Conservation (phyloP, 2,797 vertebrate genomes). For the Echeneis naucrates region DNA sequence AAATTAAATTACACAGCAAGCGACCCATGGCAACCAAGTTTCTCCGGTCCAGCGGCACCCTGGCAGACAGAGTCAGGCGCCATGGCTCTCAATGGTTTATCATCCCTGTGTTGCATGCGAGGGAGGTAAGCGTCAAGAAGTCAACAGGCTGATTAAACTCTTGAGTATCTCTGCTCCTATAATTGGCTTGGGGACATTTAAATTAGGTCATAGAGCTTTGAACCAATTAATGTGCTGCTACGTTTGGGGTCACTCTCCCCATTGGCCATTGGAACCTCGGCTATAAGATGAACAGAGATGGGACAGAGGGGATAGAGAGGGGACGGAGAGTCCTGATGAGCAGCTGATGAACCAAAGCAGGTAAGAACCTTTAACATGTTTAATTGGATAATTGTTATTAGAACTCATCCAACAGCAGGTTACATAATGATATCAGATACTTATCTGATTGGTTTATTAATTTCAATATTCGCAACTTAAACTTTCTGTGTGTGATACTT, state of each 20-base stretch:
- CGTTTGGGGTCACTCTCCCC: constrained; percentile 9
- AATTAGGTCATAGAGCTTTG: not conserved
- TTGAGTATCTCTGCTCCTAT: constrained; percentile 1
- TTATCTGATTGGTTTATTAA: too few relatives aligned
- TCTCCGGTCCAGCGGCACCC: too few relatives aligned
- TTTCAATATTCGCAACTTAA: not conserved
- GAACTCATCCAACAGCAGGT: too few relatives aligned
- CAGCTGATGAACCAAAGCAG: not conserved
- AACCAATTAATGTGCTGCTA: constrained; percentile 25
- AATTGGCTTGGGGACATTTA: not conserved
- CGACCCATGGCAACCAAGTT: too few relatives aligned
- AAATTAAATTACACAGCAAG: too few relatives aligned
- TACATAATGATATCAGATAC: too few relatives aligned
- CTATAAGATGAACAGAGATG: constrained; percentile 30
- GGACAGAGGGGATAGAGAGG: too few relatives aligned
- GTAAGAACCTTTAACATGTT: constrained; percentile 39
- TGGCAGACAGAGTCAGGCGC: too few relatives aligned
- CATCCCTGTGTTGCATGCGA: too few relatives aligned
- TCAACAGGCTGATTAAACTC: constrained; percentile 14
- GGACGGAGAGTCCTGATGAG: fast-evolving
- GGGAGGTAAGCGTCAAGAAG: too few relatives aligned
- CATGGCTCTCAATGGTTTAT: too few relatives aligned
- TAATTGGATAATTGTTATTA: too few relatives aligned
- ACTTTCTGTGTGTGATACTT: not conserved
- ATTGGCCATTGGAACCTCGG: constrained; percentile 25